Percentiles rank a stretch among this genome's conserved stretches.
Evolutionary conservation across 2,797 vertebrate species (phyloP).

Genomic region (Cirrhinus molitorella): DNA sequence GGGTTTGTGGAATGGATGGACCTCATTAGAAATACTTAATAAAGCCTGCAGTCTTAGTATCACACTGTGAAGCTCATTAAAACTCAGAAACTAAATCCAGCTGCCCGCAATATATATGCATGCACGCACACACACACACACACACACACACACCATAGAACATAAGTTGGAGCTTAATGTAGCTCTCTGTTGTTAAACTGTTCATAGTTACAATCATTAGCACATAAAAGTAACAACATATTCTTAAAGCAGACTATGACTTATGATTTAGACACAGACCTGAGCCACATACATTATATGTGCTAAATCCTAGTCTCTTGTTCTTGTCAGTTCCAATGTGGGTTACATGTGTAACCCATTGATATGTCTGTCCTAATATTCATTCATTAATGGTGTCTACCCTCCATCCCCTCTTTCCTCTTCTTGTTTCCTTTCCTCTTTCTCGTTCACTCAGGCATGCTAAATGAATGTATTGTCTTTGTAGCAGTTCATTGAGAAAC

Average conservation of each 20-base stretch:
- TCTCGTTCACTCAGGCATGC: slow-evolving; percentile 37
- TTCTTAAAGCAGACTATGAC: not conserved
- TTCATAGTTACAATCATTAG: slow-evolving; percentile 16
- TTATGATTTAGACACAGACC: slow-evolving; percentile 21
- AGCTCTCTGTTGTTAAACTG: slow-evolving; percentile 32
- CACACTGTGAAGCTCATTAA: slow-evolving; percentile 52
- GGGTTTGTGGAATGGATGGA: slow-evolving; percentile 26
- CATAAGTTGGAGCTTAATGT: slow-evolving; percentile 14
- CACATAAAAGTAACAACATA: slow-evolving; percentile 24
- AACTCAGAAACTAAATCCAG: slow-evolving; percentile 32
- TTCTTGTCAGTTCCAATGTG: slow-evolving; percentile 4
- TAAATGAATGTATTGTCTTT: slow-evolving; percentile 38
- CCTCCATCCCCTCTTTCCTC: not conserved
- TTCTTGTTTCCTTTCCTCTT: slow-evolving; percentile 10
- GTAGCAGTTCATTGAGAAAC: slow-evolving; percentile 18
- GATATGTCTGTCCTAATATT: not conserved
- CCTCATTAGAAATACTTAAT: slow-evolving; percentile 49
- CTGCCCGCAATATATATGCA: not conserved
- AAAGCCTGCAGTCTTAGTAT: slow-evolving; percentile 42
- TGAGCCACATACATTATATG: not conserved
- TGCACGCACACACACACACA: not conserved
- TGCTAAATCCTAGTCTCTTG: not conserved
- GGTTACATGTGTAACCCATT: slow-evolving; percentile 14
- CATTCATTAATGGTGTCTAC: not conserved
- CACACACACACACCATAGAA: not conserved